Base-by-base conservation (phyloP, 2,888 invertebrate genomes). In the Pantelozetes paolii region DNA sequence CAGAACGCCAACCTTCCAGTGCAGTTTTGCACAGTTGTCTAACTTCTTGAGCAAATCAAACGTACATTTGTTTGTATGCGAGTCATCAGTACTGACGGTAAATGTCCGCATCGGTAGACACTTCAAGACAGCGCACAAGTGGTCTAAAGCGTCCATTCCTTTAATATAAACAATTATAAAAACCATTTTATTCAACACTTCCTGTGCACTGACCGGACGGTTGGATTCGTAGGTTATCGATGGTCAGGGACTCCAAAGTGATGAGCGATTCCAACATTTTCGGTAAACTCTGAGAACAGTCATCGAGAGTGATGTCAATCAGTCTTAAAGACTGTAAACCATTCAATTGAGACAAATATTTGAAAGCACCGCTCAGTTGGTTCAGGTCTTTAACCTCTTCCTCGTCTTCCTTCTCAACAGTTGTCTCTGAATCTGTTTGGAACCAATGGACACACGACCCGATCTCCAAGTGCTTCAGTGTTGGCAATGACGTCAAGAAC, bases 381-480 rank as follows among this genome's bases (percentile, higher is more conserved):
- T 9, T 36, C 9, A 45, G 15, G n/a, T 45, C 20, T 40, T 73
- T n/a, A 8, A 6, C 18, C n/a, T 54, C 9, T 9, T 15, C 70
- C 13, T 26, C 50, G 6, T 13, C 28, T 18, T 54, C 9, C 11
- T 15, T 45, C 13, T 54, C 50, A 9, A 20, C 18, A n/a, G 48
- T 48, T 26, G 26, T 28, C 57, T 26, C 59, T 18, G 20, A 8
- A 1, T n/a, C 28, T 2, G 30, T 30, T n/a, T 62, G 62, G 42
- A 71, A 71, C 76, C 76, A 76, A 62, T 48, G 70, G 13, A 20
- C 36, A 74, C 76, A 76, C 20, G 62, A 62, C 5, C 76, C 76
- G 40, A 76, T 67, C 48, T 75, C 74, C 11, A 76, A 45, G 26
- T 42, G 36, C 6, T 67, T 48, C 28, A 76, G 30, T n/a, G 32